Base-by-base conservation (phyloP, 2,888 invertebrate genomes). In the Campoletis raptor region DNA sequence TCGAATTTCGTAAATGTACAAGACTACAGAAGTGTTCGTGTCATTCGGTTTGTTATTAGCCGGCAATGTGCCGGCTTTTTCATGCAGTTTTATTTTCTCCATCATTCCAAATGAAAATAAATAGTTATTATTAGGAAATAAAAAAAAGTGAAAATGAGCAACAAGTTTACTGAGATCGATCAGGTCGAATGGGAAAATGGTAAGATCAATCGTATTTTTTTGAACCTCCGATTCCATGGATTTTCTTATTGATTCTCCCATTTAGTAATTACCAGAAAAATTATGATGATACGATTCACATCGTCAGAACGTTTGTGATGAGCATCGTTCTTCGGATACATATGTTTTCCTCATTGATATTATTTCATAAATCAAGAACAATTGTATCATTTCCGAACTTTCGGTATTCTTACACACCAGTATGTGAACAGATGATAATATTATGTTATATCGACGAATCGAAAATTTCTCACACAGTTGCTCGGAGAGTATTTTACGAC, bases 401-500 rank as follows among this genome's bases (percentile, higher is more conserved):
- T 12, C 10, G 15, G 12, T 37, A 21, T 42, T 36, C 9, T 18
- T 40, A 18, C 15, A 6, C 24, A 12, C 30, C 10, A 48, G 52
- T 40, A 37, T 74, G 74, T 54, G 8, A 7, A 61, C 24, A 21
- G 15, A 48, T 30, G 24, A 8, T 21, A 15, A 7, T 76, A 12
- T 61, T 4, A 40, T 24, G 10, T 21, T 12, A 30, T 45, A 24
- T 30, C 9, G 21, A 37, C 12, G 54, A 54, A 76, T 83, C 24
- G 36, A 64, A 36, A 21, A 70, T 85, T 86, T 74, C 36, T 76
- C 40, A 18, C 82, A n/a, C 85, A 90, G 89, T 73, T 70, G 81
- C 85, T 64, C 87, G 85, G 30, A 77, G 81, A 67, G 88, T 89
- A 64, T 89, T 90, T 86, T 85, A 86, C 76, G 88, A 87, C 36